Evolutionary conservation across 2,113 vertebrate genomes (phyloP), one percentile per base, ranked within the genome.

Genomic region (Dendropsophus ebraccatus): DNA sequence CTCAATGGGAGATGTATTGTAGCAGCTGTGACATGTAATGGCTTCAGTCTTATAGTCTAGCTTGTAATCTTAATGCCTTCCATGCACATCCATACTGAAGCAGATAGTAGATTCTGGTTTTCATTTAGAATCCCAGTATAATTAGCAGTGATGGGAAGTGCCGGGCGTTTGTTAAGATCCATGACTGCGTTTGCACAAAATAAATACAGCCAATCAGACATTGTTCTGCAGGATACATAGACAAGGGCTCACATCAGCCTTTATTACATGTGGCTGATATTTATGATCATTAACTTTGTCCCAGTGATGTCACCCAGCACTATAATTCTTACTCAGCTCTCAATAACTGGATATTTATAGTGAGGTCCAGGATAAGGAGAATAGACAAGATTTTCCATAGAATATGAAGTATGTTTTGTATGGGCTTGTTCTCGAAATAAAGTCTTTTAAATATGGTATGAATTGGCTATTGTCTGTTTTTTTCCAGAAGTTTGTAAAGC

Each of bases 401-500:
- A 60, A 41, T 41, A 6, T 41, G 0, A 35, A 69, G 5, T 41
- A 76, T 37, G 37, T 80, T 80, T 60, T 60, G 32, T 79, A 58
- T 79, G 56, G 77, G n/a, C 23, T 41, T 9, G 17, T 60, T 60
- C 21, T 25, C 62, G 5, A 80, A 78, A 80, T 80, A 80, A 80
- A 80, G 35, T 60, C 35, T 80, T 37, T 37, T 19, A 45, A 14
- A 32, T 45, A 80, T 50, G 25, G 21, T 80, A 80, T 19, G 30
- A 32, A 58, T 80, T 80, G 77, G 5, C 54, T 60, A 23, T 23
- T 28, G 25, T 76, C 49, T 76, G 10, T 50, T 52, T 50, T 52
- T 28, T 28, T 30, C 25, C 1, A 32, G 49, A 52, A 16, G 45
- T 49, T 16, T 52, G 16, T 49, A 23, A 14, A 74, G 13, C 7